Evolutionary conservation across 2,797 vertebrate genomes (phyloP).

Genomic region (Heterohyrax brucei): DNA sequence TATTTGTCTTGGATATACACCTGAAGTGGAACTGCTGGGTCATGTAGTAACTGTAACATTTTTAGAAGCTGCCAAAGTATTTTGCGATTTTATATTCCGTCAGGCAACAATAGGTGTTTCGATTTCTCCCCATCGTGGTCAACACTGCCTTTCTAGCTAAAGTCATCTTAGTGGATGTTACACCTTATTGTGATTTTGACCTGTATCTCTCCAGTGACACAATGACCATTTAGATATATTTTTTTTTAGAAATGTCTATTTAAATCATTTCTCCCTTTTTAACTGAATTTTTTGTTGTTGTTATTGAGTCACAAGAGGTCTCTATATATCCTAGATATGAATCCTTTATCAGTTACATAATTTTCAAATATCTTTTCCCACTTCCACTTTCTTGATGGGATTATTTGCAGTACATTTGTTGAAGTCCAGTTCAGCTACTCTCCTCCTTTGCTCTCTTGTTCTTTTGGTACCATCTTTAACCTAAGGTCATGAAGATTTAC

Average conservation of each 20-base stretch:
- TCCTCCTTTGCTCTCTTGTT: neutral
- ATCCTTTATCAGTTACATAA: neutral
- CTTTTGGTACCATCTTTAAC: neutral
- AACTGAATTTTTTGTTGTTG: neutral
- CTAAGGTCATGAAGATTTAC: neutral
- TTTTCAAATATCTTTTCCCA: neutral
- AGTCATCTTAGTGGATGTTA: neutral
- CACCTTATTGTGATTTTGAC: neutral
- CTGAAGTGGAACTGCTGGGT: neutral
- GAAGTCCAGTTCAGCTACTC: neutral
- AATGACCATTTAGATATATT: neutral
- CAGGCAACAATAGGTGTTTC: rapidly evolving
- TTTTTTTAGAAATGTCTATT: neutral
- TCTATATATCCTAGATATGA: neutral
- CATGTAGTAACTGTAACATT: neutral
- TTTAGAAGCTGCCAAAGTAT: neutral
- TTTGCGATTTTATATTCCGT: rapidly evolving
- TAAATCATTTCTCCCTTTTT: neutral
- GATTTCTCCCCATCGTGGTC: rapidly evolving
- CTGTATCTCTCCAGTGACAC: neutral
- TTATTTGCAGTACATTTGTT: neutral
- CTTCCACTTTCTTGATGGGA: neutral
- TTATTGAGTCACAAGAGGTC: neutral
- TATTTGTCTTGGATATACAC: neutral
- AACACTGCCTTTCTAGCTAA: neutral